phyloP scores from a whole-genome alignment of 1,140 invertebrate species.

The Calliopsis andreniformis region DNA sequence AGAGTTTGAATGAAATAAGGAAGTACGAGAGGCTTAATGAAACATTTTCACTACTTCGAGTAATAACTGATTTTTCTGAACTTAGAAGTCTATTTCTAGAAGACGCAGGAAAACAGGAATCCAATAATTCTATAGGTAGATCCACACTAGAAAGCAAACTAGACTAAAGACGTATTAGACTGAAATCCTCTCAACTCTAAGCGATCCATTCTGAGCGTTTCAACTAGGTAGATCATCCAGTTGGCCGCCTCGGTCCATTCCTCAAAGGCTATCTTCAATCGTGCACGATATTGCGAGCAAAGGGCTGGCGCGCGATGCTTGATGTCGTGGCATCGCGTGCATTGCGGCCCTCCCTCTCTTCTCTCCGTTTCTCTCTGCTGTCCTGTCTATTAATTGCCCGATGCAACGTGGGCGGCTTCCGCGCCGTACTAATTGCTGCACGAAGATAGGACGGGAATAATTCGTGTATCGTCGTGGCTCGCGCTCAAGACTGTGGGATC shows the following conservation, averaged over 20 bases:
- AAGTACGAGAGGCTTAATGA: no score
- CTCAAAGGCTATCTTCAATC: conserved; percentile 53
- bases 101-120: no score
- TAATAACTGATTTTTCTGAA: no score
- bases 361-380: conserved; percentile 13
- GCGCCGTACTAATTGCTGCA: conserved; percentile 70
- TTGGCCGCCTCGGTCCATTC: conserved; percentile 40
- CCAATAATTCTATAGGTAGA: no score
- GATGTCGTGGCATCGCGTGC: conserved; percentile 60
- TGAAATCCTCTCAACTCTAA: not conserved
- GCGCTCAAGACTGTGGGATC: conserved; percentile 36
- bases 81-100: no score
- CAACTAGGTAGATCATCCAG: conserved; percentile 40
- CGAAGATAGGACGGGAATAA: conserved; percentile 66
- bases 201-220: conserved; percentile 40
- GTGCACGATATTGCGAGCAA: conserved; percentile 50
- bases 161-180: not conserved
- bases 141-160: no score
- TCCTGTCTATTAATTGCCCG: conserved; percentile 74
- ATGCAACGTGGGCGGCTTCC: conserved; percentile 73
- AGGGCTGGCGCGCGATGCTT: conserved; percentile 25
- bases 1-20: no score
- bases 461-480: conserved; percentile 52
- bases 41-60: no score
- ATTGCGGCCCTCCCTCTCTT: conserved; percentile 45